A percentile compares a stretch with the other conserved stretches of the same genome.
Conservation (phyloP, 2,888 invertebrate genomes). For the Drosophila nr. perissopoda region DNA sequence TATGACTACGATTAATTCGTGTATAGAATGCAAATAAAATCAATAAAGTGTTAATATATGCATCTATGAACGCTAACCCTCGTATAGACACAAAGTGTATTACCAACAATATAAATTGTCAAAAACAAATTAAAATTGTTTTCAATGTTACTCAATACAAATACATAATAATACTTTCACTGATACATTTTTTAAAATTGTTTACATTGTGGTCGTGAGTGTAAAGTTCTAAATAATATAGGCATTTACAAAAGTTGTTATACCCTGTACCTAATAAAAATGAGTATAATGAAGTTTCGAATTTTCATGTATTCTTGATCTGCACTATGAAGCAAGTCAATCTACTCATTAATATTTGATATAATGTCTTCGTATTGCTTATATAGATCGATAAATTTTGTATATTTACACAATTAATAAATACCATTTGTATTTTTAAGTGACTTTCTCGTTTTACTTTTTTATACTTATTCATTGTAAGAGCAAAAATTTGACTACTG, state of each 20-base stretch:
- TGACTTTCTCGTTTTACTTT: background rate
- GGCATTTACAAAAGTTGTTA: background rate
- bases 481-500: background rate
- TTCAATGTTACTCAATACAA: background rate
- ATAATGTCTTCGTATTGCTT: background rate
- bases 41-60: slow-evolving; percentile 19
- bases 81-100: slow-evolving; percentile 1
- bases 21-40: slow-evolving; percentile 39
- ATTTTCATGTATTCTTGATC: background rate
- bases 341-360: background rate
- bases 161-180: background rate
- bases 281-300: background rate
- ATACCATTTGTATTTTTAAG: background rate
- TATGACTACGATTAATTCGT: slow-evolving; percentile 34
- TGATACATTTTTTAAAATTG: background rate
- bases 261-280: background rate
- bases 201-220: background rate
- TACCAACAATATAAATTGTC: background rate
- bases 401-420: background rate
- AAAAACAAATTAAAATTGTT: background rate
- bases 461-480: background rate
- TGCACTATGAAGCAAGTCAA: background rate
- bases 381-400: background rate
- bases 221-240: background rate
- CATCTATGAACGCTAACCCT: slow-evolving; percentile 19